Conservation (phyloP, 2,797 vertebrate genomes). For the Somateria mollissima region DNA sequence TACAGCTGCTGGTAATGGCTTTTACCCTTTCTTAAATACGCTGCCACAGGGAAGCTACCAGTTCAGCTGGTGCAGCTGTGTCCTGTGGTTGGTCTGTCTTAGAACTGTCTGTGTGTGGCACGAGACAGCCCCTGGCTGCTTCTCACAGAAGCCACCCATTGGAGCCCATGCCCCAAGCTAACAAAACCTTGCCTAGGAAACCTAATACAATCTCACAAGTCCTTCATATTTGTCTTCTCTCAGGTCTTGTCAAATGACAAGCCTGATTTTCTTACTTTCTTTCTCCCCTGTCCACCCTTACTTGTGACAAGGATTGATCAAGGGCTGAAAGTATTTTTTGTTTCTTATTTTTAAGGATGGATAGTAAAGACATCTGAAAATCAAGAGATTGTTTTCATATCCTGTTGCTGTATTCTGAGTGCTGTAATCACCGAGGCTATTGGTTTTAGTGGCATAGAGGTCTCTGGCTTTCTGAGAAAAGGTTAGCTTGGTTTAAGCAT, state of each 20-base stretch:
- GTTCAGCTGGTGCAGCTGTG: background rate
- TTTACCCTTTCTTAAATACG: background rate
- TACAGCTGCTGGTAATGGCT: background rate
- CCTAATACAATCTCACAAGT: no score
- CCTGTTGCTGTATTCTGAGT: rapidly evolving
- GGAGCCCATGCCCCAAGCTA: background rate
- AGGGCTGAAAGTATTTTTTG: background rate
- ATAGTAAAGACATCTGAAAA: background rate
- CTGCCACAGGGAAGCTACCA: background rate
- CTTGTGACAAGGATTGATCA: background rate
- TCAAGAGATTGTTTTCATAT: background rate
- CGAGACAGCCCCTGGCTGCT: background rate
- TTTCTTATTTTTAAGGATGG: background rate
- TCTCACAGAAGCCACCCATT: background rate
- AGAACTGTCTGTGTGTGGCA: background rate
- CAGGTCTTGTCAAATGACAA: background rate
- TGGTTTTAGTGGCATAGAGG: background rate
- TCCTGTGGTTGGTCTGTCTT: background rate
- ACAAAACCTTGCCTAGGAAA: background rate
- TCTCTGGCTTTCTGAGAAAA: background rate
- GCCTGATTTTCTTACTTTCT: background rate
- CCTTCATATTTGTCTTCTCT: background rate
- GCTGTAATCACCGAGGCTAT: background rate
- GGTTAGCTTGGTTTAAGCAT: background rate
- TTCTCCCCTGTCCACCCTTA: background rate